Conservation (phyloP, 2,888 invertebrate genomes). For the Metopia argyrocephala region DNA sequence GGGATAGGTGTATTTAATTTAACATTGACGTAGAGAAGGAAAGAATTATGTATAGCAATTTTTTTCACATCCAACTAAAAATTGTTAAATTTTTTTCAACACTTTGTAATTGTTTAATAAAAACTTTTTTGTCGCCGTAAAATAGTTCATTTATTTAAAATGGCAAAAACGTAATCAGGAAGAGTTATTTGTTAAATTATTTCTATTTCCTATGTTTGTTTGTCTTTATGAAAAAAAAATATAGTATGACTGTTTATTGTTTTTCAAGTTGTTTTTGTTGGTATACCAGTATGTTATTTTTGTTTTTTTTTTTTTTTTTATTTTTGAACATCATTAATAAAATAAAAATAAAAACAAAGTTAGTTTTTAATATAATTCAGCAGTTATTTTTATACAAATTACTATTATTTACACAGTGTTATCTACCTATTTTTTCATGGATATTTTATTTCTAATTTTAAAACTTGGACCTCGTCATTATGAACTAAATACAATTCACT, state of each 20-base stretch:
- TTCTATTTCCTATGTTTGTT: constrained; percentile 26
- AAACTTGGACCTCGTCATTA: too few relatives aligned
- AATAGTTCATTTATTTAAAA: constrained; percentile 40
- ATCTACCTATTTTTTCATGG: too few relatives aligned
- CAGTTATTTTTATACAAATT: too few relatives aligned
- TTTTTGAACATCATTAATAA: constrained; percentile 1
- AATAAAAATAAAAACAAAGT: neutral
- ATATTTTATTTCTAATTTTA: too few relatives aligned
- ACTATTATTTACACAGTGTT: too few relatives aligned
- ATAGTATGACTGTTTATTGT: constrained; percentile 2
- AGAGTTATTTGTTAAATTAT: constrained; percentile 35
- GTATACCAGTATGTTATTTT: neutral
- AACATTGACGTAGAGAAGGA: too few relatives aligned
- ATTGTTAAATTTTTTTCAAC: constrained; percentile 13
- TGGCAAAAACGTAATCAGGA: constrained; percentile 48
- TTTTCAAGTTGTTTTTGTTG: constrained; percentile 2
- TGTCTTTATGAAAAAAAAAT: constrained; percentile 2
- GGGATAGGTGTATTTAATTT: too few relatives aligned
- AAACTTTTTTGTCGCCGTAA: neutral
- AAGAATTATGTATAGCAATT: constrained; percentile 11
- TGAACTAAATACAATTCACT: too few relatives aligned
- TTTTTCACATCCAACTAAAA: neutral
- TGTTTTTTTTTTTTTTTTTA: neutral
- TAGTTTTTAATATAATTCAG: neutral
- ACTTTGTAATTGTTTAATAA: too few relatives aligned